A percentile compares a stretch with the other conserved stretches of the same genome.
Evolutionary conservation across 2,888 invertebrate genomes (phyloP).

Genomic region (Lamellibrachia satsuma): DNA sequence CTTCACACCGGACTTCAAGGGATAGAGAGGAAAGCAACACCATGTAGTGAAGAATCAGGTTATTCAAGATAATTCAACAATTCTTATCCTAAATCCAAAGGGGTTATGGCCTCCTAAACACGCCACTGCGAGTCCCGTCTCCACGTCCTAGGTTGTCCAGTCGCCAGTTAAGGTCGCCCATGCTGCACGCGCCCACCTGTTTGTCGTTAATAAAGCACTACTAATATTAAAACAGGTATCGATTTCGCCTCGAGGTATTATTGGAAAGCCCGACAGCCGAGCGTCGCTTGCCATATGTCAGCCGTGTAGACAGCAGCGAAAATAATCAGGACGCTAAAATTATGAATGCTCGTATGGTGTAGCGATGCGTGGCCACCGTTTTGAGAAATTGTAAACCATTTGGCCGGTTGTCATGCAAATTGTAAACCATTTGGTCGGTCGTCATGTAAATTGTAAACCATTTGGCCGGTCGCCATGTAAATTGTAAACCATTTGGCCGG

Average conservation of each 20-base stretch:
- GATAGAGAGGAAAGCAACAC: too few species aligned
- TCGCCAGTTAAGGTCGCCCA: not conserved
- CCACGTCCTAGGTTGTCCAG: not conserved
- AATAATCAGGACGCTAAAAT: not conserved
- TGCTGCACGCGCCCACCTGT: not conserved
- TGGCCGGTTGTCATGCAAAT: not conserved
- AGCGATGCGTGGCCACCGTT: not conserved
- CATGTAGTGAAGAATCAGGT: too few species aligned
- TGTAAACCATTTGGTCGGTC: too few species aligned
- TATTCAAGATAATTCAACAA: too few species aligned
- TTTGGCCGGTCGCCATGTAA: too few species aligned
- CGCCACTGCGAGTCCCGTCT: too few species aligned
- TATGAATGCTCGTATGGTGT: not conserved
- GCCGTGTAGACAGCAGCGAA: not conserved
- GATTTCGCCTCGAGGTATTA: not conserved
- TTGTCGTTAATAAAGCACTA: not conserved
- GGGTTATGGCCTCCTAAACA: too few species aligned
- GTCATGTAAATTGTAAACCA: too few species aligned
- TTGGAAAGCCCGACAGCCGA: not conserved
- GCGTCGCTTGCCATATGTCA: not conserved
- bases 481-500: too few species aligned
- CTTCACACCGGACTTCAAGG: too few species aligned
- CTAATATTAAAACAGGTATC: slow-evolving; percentile 13
- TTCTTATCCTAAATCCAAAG: too few species aligned
- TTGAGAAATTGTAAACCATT: not conserved